These are phyloP conservation scores for Sebastes kiyomatsui DNA, from an alignment of 2,797 vertebrate species.

Conservation along the genomic window DNA sequence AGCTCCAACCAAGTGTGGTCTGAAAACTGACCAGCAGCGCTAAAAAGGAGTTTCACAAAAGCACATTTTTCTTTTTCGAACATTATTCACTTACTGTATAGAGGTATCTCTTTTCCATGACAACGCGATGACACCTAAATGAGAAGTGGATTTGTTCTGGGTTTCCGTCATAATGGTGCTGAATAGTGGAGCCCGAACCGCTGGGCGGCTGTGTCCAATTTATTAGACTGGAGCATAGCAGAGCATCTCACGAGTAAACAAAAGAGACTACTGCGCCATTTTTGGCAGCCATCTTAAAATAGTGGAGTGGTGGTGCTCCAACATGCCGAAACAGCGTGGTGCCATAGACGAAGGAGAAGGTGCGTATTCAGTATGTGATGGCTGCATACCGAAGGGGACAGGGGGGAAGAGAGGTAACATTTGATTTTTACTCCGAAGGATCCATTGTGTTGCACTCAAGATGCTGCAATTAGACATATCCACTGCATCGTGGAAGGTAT, in stretches of 20 bases:
- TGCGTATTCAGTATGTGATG: constrained; percentile 14
- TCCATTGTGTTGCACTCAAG: not conserved
- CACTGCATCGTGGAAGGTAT: not conserved
- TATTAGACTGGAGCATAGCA: constrained; percentile 68
- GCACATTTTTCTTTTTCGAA: constrained; percentile 46
- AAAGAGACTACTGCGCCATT: constrained; percentile 63
- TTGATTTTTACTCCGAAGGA: not conserved
- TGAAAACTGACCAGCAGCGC: constrained; percentile 50
- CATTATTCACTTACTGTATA: constrained; percentile 74
- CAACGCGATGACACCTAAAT: constrained; percentile 73
- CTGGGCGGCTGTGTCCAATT: constrained; percentile 73
- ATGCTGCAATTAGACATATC: not conserved
- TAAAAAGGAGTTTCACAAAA: constrained; percentile 45
- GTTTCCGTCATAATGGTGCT: constrained; percentile 65
- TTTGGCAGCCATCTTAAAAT: constrained; percentile 76
- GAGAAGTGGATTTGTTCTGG: constrained; percentile 77
- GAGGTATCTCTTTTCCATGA: constrained; percentile 73
- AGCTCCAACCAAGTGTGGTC: constrained; percentile 51
- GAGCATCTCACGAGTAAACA: constrained; percentile 67
- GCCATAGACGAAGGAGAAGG: constrained; percentile 20
- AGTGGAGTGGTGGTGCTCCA: constrained; percentile 18
- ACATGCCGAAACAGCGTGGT: constrained; percentile 21
- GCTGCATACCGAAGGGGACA: not conserved
- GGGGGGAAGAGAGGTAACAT: not conserved
- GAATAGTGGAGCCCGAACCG: constrained; percentile 60